Percentiles rank a stretch among this genome's conserved stretches.
Evolutionary conservation across 1,140 invertebrate genomes (phyloP).

Genomic region (Mya arenaria): DNA sequence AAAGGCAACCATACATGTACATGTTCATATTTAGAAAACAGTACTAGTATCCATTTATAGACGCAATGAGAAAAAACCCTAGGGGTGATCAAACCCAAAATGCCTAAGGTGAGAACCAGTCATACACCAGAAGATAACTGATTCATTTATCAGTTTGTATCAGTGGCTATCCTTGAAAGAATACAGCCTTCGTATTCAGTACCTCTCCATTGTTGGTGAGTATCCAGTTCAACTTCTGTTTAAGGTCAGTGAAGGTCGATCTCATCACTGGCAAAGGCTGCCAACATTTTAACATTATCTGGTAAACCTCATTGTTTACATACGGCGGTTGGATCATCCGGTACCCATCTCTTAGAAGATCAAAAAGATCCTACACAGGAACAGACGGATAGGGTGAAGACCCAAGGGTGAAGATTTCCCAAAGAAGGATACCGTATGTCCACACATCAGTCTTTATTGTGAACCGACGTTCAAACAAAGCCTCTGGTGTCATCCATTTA

Average conservation of each 20-base stretch:
- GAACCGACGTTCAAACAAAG: constrained; percentile 83
- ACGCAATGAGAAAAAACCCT: no score
- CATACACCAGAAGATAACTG: no score
- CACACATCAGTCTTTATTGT: constrained; percentile 84
- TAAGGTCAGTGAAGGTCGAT: constrained; percentile 93
- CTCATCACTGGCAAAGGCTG: constrained; percentile 92
- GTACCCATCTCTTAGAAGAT: constrained; percentile 92
- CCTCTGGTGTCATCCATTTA: constrained; percentile 99
- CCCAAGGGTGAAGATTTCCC: constrained; percentile 84
- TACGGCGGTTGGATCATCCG: constrained; percentile 96
- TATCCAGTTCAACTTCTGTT: constrained; percentile 94
- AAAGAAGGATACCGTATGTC: constrained; percentile 83
- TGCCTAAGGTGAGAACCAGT: no score
- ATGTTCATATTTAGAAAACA: no score
- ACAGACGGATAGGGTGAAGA: constrained; percentile 83
- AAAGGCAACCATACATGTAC: no score
- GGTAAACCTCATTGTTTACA: constrained; percentile 93
- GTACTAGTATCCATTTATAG: no score
- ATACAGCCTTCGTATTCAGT: no score
- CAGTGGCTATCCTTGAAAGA: no score
- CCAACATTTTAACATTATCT: constrained; percentile 94
- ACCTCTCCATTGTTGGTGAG: constrained; percentile 89
- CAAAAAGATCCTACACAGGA: constrained; percentile 89
- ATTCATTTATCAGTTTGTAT: no score
- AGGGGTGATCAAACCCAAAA: no score